phyloP scores from a whole-genome alignment of 2,888 invertebrate genomes.

The Rotaria socialis region DNA sequence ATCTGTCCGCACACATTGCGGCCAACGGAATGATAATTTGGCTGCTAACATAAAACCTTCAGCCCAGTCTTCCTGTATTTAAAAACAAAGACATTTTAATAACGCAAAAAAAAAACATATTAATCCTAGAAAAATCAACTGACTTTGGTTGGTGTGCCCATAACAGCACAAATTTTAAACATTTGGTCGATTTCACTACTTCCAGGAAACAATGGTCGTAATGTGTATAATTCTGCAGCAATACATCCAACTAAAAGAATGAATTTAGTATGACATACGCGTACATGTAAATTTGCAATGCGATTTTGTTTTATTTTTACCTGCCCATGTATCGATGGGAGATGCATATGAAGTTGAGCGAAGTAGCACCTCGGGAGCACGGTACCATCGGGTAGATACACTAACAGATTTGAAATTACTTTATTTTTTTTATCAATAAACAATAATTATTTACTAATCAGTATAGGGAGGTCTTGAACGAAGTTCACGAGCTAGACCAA shows the following conservation, averaged over 20 bases:
- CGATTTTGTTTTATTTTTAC: neutral
- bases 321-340: constrained; percentile 93
- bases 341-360: constrained; percentile 92
- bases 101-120: too few relatives aligned
- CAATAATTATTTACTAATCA: constrained; percentile 67
- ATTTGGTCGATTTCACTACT: constrained; percentile 93
- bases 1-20: constrained; percentile 76
- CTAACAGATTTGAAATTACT: neutral
- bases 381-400: constrained; percentile 62
- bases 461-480: constrained; percentile 95
- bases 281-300: neutral
- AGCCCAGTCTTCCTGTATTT: constrained; percentile 75
- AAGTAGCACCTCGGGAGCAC: constrained; percentile 86
- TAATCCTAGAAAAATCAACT: constrained; percentile 29
- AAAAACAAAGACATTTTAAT: too few relatives aligned
- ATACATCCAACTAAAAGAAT: constrained; percentile 75
- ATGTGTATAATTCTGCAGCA: constrained; percentile 90
- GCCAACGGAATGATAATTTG: constrained; percentile 91
- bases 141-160: constrained; percentile 84
- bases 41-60: constrained; percentile 87
- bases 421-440: neutral
- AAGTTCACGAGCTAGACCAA: constrained; percentile 91
- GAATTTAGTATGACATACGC: neutral
- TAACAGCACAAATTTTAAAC: constrained; percentile 83
- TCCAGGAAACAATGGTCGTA: constrained; percentile 88